Percentiles rank a stretch among this genome's conserved stretches.
Evolutionary conservation across 2,113 vertebrate genomes (phyloP).

Genomic region (Oenanthe oenanthe): DNA sequence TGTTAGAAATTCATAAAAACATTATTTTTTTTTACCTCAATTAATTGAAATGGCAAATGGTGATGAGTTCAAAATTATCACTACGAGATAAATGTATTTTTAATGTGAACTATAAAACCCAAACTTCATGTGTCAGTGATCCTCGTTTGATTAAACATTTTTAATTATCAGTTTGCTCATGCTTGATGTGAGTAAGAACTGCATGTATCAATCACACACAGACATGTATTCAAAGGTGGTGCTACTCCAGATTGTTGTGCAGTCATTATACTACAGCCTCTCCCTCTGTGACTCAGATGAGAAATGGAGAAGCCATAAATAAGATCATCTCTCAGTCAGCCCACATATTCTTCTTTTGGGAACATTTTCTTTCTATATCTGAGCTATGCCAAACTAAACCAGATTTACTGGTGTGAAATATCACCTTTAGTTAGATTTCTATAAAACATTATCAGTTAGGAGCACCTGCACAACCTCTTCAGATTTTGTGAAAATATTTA

Average conservation of each 20-base stretch:
- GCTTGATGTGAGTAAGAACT: not conserved
- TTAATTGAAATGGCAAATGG: not conserved
- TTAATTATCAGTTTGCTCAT: not conserved
- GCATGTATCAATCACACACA: not conserved
- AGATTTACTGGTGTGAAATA: not conserved
- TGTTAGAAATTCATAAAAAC: not conserved
- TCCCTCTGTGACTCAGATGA: not conserved
- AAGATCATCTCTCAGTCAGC: not conserved
- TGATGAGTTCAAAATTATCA: not conserved
- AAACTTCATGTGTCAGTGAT: not conserved
- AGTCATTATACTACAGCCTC: not conserved
- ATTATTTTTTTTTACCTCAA: not conserved
- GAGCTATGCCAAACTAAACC: not conserved
- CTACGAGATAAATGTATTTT: not conserved
- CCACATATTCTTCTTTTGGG: not conserved
- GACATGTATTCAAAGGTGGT: not conserved
- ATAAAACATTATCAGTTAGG: not conserved
- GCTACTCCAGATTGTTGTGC: not conserved
- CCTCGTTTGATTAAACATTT: not conserved
- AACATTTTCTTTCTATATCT: not conserved
- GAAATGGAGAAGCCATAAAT: slow-evolving; percentile 4
- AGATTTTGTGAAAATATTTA: not conserved
- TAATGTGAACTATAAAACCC: not conserved
- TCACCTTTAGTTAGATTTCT: not conserved
- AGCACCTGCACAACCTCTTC: not conserved